Conservation (phyloP, 2,888 invertebrate genomes). For the Drosophila sordidapex region DNA sequence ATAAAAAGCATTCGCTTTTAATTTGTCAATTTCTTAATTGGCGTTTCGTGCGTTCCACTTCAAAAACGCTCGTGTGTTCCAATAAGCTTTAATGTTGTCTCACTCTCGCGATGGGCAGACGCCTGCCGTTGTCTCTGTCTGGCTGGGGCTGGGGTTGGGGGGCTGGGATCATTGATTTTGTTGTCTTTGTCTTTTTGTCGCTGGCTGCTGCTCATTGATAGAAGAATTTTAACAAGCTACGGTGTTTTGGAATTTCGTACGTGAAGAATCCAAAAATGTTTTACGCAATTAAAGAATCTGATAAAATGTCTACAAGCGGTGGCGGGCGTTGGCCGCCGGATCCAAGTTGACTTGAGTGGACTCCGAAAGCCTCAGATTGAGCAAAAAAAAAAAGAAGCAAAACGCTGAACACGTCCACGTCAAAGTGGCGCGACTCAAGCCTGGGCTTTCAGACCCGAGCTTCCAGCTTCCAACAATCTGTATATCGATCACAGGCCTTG, state of each 20-base stretch:
- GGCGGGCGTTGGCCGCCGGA: conserved; percentile 62
- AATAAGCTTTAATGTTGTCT: conserved; percentile 30
- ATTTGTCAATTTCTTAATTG: conserved; percentile 81
- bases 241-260: conserved; percentile 81
- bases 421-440: conserved; percentile 42
- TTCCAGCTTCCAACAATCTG: conserved; percentile 21
- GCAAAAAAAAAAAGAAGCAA: conserved; percentile 29
- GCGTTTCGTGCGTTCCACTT: conserved; percentile 80
- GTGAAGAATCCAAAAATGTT: conserved; percentile 81
- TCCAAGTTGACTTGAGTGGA: conserved; percentile 5
- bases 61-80: conserved; percentile 52
- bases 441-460: conserved; percentile 14
- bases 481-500: conserved; percentile 70
- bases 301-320: conserved; percentile 81
- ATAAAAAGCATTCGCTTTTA: conserved; percentile 81
- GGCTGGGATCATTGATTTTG: conserved; percentile 44
- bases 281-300: conserved; percentile 81
- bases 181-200: conserved; percentile 57
- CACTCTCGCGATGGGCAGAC: conserved; percentile 3
- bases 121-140: conserved; percentile 27
- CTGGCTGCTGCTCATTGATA: conserved; percentile 72
- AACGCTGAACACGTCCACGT: conserved; percentile 20
- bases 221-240: conserved; percentile 80
- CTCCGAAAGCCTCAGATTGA: conserved; percentile 20
- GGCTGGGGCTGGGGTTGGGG: neutral